Conservation (phyloP, 2,113 vertebrate genomes). For the cattle (Bos taurus) region ARS-UCD2.0 NC_037357.1:123476001-123476500, state of each 20-base stretch:
- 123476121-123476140: not conserved
- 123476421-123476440: not conserved
- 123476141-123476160: not conserved
- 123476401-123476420: not conserved
- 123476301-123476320: not conserved
- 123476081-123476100: not conserved
- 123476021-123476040: not conserved
- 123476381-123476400: not conserved
- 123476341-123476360: not conserved
- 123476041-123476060: not conserved
- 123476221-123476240: not conserved
- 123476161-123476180: not conserved
- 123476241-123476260: not conserved
- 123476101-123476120: not conserved
- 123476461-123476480: not conserved
- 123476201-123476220: not conserved
- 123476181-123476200: not conserved
- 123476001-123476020: not conserved
- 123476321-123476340: not conserved
- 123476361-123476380: not conserved
- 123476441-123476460: not conserved
- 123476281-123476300: not conserved
- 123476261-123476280: conserved; percentile 15
- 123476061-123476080: not conserved
- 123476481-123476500: conserved; percentile 28